Evolutionary conservation across 23 tunicate species (phyloP).

Genomic region (Halocynthia aurantium): DNA sequence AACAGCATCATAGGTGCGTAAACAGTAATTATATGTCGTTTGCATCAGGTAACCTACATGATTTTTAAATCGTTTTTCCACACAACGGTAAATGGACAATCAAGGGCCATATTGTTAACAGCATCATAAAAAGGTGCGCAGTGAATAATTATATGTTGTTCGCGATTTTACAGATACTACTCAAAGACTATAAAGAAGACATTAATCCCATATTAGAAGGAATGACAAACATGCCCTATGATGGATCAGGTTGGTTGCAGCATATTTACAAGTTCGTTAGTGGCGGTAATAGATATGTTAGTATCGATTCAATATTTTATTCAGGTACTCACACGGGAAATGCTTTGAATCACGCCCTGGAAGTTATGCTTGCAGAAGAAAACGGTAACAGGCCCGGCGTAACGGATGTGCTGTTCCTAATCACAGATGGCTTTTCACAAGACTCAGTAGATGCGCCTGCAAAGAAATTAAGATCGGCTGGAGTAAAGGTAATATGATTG

Average conservation of each 20-base stretch:
- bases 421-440: slow-evolving; percentile 67
- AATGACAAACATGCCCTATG: slow-evolving; percentile 48
- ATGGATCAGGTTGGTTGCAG: slow-evolving; percentile 45
- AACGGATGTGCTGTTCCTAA: slow-evolving; percentile 58
- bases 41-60: no score
- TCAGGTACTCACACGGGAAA: slow-evolving; percentile 70
- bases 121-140: no score
- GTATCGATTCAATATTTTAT: background rate
- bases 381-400: slow-evolving; percentile 53
- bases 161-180: slow-evolving; percentile 26
- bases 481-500: slow-evolving; percentile 31
- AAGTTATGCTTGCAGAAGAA: slow-evolving; percentile 12
- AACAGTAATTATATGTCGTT: no score
- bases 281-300: background rate
- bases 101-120: no score
- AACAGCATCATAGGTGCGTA: no score
- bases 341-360: slow-evolving; percentile 49
- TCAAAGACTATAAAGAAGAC: slow-evolving; percentile 26
- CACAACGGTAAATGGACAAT: no score
- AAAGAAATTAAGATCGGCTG: slow-evolving; percentile 24
- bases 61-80: no score
- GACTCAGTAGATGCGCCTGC: slow-evolving; percentile 50
- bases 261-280: background rate
- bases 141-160: no score
- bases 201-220: slow-evolving; percentile 32